Evolutionary conservation across 2,888 invertebrate genomes (phyloP), one percentile per base, ranked within the genome.

Genomic region (Zootermopsis nevadensis): DNA sequence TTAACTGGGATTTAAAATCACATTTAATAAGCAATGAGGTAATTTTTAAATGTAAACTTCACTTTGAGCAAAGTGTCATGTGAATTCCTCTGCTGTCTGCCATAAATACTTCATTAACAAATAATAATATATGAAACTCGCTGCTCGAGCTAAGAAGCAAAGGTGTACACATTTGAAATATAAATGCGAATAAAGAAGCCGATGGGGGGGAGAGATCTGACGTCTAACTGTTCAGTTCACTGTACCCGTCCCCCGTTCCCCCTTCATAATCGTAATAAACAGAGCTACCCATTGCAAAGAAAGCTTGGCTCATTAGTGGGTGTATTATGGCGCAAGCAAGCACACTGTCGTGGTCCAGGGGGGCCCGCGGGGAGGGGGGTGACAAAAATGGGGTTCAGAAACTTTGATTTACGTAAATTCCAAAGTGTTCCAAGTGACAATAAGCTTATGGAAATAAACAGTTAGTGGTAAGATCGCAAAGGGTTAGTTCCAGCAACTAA

Each of bases 231-330:
- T 60, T 60, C 60, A 27, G 60, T 60, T 60, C 60, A 27, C 72
- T 72, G 19, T 31, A 8, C 8, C 24, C 72, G 27, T 3, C 67
- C 33, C n/a, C n/a, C 33, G n/a, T 24, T 22, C n/a, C n/a, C 35
- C 76, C 76, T 27, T 22, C 74, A 55, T 1, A 19, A 35, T 74
- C 60, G 79, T 79, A 79, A 79, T 79, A 79, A 35, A 79, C 31
- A 22, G 60, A 27, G 77, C 60, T 38, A 66, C 66, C 79, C 66
- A 79, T 79, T 79, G 48, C 60, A 79, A 79, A 79, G 55, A 79
- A 79, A 27, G 60, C 79, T 66, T 27, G 79, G 79, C 79, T 79
- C 79, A 79, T 79, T 79, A 79, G 79, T 79, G 66, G 38, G 35
- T 79, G 66, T 79, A 79, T 60, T 66, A 79, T 66, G 66, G 66